Evolutionary conservation across 2,113 vertebrate genomes (phyloP), one percentile per base, ranked within the genome.

Genomic region (Triplophysa siluroides): DNA sequence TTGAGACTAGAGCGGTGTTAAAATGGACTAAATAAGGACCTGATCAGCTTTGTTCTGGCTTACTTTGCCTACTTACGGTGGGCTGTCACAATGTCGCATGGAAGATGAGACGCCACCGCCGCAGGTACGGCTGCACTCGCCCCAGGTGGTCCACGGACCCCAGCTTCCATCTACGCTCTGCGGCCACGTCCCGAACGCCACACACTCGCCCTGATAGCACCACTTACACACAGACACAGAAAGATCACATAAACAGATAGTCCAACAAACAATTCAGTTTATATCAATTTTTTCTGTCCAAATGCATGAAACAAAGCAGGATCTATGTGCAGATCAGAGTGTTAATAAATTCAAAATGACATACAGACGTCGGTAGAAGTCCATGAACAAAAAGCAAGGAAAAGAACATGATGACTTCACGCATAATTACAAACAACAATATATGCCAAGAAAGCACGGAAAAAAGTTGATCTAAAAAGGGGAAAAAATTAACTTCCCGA

Each of bases 11-110:
- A 24, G 43, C 18, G 52, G 41, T 45, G 26, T 38, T 38, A 41
- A 71, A 56, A 50, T 7, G 23, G 33, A 69, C 65, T 85, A 89
- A 87, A 74, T 45, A 47, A 38, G 52, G 56, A 89, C 89, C 87
- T 89, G 88, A 92, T 94, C 94, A 94, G 94, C 91, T 94, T 91
- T 93, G 95, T 93, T 96, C 91, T 73, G 90, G 96, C 96, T 99
- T 98, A 98, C 97, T 98, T 99, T 97, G 96, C 95, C 95, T 99
- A 98, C 98, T 98, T 99, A 99, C 96, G 96, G 95, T 99, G 98
- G 97, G 95, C 96, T 99, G 96, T 98, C 98, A 98, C 98, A 99
- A 94, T 97, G 97, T 93, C 96, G 97, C 93, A 95, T 92, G 86
- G 97, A 98, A 64, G 96, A 98, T 67, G 98, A 99, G 78, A 99